Conservation (phyloP, 2,888 invertebrate species). For the Blastobasis adustella region DNA sequence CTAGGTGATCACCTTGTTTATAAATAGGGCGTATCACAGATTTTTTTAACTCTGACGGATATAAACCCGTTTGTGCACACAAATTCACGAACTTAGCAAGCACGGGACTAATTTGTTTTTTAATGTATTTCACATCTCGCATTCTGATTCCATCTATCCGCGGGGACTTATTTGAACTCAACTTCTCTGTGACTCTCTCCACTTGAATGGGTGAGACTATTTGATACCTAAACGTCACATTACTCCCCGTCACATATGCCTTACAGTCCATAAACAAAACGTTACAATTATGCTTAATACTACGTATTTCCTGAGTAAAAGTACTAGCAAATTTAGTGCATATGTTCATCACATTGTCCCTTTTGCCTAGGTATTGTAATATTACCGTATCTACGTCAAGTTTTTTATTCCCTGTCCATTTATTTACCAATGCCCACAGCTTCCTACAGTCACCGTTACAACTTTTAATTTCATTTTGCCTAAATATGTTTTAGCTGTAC, state of each 20-base stretch:
- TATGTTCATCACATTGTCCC: background rate
- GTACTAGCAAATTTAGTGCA: constrained; percentile 1
- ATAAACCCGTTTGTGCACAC: background rate
- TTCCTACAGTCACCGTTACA: no score
- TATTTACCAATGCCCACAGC: background rate
- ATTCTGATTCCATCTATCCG: background rate
- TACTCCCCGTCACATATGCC: background rate
- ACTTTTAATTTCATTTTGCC: background rate
- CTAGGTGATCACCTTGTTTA: no score
- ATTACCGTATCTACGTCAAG: background rate
- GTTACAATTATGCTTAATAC: constrained; percentile 1
- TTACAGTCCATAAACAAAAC: background rate
- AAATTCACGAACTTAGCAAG: background rate
- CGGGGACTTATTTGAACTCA: background rate
- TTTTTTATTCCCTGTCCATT: background rate
- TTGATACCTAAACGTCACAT: background rate
- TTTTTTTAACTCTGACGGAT: background rate
- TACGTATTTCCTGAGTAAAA: constrained; percentile 2
- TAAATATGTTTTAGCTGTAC: background rate
- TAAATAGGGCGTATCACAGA: no score
- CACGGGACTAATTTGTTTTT: background rate
- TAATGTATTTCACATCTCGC: background rate
- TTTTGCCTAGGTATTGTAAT: background rate
- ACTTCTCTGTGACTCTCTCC: constrained; percentile 1
- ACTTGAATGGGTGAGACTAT: background rate